Conservation (phyloP, 2,888 invertebrate species). For the Torymus aiolomorphi region DNA sequence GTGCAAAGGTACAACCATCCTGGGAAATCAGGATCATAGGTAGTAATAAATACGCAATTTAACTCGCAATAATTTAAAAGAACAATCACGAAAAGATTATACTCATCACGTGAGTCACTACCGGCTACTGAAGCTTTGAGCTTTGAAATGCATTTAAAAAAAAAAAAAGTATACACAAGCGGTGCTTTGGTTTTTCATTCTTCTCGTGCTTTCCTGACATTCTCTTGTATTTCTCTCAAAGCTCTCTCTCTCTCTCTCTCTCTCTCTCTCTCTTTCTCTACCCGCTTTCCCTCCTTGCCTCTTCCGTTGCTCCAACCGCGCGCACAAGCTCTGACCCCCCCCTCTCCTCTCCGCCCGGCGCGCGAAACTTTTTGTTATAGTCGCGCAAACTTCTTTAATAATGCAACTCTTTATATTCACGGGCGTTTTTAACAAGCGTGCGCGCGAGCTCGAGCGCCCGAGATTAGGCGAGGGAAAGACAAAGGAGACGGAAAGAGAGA, state of each 20-base stretch:
- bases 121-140: too few species aligned
- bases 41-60: too few species aligned
- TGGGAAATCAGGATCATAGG: too few species aligned
- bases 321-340: background rate
- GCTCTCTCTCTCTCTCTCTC: too few species aligned
- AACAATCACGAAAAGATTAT: too few species aligned
- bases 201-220: background rate
- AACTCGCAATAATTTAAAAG: too few species aligned
- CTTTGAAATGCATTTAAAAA: too few species aligned
- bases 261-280: background rate
- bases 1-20: too few species aligned
- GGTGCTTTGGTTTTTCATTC: too few species aligned
- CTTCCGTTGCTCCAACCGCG: background rate
- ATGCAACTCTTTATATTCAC: slow-evolving; percentile 77
- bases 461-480: slow-evolving; percentile 69
- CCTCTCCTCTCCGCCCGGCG: slow-evolving; percentile 5
- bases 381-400: slow-evolving; percentile 76
- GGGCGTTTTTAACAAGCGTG: slow-evolving; percentile 75
- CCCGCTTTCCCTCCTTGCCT: slow-evolving; percentile 45
- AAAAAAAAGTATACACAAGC: too few species aligned
- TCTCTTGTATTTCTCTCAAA: background rate
- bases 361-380: slow-evolving; percentile 73
- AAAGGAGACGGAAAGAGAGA: slow-evolving; percentile 41
- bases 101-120: too few species aligned
- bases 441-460: slow-evolving; percentile 68